phyloP scores from a whole-genome alignment of 2,797 vertebrate species.

The Rhodeus uyekii region DNA sequence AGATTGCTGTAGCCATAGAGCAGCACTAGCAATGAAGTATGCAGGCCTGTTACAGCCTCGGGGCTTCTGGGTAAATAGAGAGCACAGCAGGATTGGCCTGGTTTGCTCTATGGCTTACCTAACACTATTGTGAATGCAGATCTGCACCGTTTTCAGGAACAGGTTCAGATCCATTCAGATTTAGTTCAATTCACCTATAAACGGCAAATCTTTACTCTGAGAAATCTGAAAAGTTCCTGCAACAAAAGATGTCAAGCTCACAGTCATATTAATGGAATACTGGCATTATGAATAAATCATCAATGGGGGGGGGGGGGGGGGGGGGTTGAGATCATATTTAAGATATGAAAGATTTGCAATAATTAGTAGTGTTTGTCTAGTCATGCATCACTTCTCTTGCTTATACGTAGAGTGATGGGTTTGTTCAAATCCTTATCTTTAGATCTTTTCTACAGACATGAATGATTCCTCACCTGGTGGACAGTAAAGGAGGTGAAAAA shows the following conservation, averaged over 20 bases:
- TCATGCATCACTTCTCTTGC: neutral
- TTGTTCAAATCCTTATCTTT: neutral
- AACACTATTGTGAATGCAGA: constrained; percentile 29
- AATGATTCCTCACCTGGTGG: neutral
- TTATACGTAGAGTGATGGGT: neutral
- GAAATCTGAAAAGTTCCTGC: neutral
- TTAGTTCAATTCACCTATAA: neutral
- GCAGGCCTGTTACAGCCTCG: constrained; percentile 36
- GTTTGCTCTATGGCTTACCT: constrained; percentile 33
- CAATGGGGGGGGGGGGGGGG: neutral
- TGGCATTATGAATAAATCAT: neutral
- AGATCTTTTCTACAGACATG: neutral
- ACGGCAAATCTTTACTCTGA: neutral
- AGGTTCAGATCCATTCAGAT: constrained; percentile 14
- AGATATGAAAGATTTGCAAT: neutral
- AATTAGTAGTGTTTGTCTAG: neutral
- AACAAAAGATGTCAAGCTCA: neutral
- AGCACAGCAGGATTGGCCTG: constrained; percentile 39
- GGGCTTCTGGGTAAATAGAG: constrained; percentile 37
- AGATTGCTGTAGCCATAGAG: constrained; percentile 29
- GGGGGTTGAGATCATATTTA: neutral
- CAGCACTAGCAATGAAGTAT: constrained; percentile 22
- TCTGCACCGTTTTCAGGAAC: neutral
- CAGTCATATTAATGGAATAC: neutral
- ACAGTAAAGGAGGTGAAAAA: neutral